Evolutionary conservation across 1,140 invertebrate species (phyloP).

Genomic region (Venustaconcha ellipsiformis): DNA sequence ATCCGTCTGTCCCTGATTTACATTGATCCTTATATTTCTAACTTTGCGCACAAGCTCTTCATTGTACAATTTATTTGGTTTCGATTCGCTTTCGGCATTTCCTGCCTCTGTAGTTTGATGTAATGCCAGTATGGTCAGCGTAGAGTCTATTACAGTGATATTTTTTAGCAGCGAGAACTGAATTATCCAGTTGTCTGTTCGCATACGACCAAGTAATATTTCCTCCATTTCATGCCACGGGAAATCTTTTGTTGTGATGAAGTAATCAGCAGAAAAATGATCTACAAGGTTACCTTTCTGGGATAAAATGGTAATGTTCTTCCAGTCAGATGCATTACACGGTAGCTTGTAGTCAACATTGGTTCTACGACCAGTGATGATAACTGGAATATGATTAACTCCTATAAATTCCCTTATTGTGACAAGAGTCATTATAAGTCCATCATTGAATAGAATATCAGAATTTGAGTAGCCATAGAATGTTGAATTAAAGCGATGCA

Average conservation of each 20-base stretch:
- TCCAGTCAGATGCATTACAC: slow-evolving; percentile 14
- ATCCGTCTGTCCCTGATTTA: no score
- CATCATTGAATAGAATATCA: slow-evolving; percentile 40
- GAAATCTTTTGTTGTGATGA: slow-evolving; percentile 9
- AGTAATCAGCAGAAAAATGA: slow-evolving; percentile 20
- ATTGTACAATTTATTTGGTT: no score
- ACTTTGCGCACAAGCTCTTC: no score
- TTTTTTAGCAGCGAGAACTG: slow-evolving; percentile 1
- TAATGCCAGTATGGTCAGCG: slow-evolving; percentile 6
- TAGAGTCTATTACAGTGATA: slow-evolving; percentile 4
- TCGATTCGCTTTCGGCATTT: no score
- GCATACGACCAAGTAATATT: slow-evolving; percentile 7
- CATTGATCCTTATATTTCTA: no score
- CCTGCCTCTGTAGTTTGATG: slow-evolving; percentile 7
- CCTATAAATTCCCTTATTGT: slow-evolving; percentile 1
- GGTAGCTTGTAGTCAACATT: slow-evolving; percentile 32
- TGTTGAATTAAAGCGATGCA: slow-evolving; percentile 21
- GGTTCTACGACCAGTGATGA: slow-evolving; percentile 25
- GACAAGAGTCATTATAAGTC: slow-evolving; percentile 26
- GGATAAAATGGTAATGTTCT: neutral
- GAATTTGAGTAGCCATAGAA: slow-evolving; percentile 43
- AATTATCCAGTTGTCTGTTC: slow-evolving; percentile 16
- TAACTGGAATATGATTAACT: neutral
- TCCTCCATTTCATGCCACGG: slow-evolving; percentile 14
- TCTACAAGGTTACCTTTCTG: slow-evolving; percentile 9